Base-by-base conservation (phyloP, 2,797 vertebrate genomes). In the Sebastolobus altivelis region DNA sequence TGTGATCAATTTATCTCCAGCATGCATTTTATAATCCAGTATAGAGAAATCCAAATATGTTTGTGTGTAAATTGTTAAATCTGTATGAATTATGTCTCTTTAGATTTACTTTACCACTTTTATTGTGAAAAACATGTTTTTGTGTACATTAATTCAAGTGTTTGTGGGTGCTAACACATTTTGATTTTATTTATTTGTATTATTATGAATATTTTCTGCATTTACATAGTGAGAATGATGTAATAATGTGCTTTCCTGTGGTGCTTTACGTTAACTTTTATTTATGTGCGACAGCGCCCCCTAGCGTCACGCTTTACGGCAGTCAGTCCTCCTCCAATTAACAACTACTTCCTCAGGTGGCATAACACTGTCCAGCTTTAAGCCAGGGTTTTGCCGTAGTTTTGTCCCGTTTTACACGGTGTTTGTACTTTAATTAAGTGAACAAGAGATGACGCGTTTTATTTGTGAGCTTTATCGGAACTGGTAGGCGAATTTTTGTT, bases 251-350 rank as follows among this genome's bases (percentile, higher is more conserved):
- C 9, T 20, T 46, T 10, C 9, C 27, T 29, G 40, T n/a, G 29
- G 25, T 65, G 11, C n/a, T 65, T 14, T 65, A 10, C 33, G 43
- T 33, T 5, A 13, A 60, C 20, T 18, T 13, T 27, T 58, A 14
- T 29, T 8, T 27, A 13, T 2, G 13, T 37, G 14, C 5, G 38
- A 7, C 13, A 69, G 22, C 33, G 9, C 12, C 66, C 8, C 18
- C 46, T 37, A 3, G 5, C 4, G 52, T 10, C 52, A 16, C 12
- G 5, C 4, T 14, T 14, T 0, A 0, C 4, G 7, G 35, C 46
- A 5, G 14, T 12, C 25, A 49, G 49, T 35, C 4, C 4, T 8
- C 33, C 25, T 25, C 25, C 25, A 25, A 25, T 25, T 25, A 25
- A 3, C 43, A 43, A 14, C 54, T 18, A 22, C 10, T 2, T 25